Evolutionary conservation across 2,113 vertebrate genomes (phyloP).

Genomic region (Picathartes gymnocephalus): DNA sequence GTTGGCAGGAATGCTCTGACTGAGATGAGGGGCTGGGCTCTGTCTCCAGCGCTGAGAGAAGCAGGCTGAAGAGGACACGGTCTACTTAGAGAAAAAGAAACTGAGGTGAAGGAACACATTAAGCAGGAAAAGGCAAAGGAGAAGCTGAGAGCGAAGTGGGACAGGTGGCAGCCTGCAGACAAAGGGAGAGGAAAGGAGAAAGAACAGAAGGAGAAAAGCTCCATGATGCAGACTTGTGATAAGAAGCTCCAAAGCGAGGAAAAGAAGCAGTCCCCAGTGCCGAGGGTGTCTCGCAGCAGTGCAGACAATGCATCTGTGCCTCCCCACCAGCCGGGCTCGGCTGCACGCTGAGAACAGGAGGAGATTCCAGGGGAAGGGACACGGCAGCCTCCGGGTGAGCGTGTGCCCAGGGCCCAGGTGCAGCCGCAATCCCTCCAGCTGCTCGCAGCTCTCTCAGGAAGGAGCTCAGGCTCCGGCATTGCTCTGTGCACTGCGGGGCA

Average conservation of each 20-base stretch:
- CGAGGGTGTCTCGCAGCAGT: neutral
- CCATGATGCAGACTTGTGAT: neutral
- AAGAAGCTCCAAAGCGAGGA: neutral
- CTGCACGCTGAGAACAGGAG: neutral
- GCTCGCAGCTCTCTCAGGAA: neutral
- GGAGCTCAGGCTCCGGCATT: neutral
- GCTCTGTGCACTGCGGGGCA: neutral
- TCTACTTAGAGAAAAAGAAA: neutral
- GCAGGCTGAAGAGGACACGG: constrained; percentile 1
- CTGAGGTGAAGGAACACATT: neutral
- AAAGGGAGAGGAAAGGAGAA: neutral
- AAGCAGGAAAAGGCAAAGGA: neutral
- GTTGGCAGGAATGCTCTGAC: constrained; percentile 48
- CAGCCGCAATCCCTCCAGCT: neutral
- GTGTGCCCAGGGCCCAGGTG: neutral
- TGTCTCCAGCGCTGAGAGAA: neutral
- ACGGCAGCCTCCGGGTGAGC: neutral
- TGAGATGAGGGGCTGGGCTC: constrained; percentile 5
- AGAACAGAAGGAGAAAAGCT: neutral
- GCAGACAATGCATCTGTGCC: neutral
- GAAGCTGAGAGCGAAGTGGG: neutral
- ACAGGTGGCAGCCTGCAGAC: neutral
- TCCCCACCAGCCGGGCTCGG: fast-evolving
- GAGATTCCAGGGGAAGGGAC: neutral
- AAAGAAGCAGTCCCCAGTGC: neutral